A percentile compares a stretch with the other conserved stretches of the same genome.
Evolutionary conservation across 1,140 invertebrate genomes (phyloP).

Genomic region (Ostrea denselamellosa): DNA sequence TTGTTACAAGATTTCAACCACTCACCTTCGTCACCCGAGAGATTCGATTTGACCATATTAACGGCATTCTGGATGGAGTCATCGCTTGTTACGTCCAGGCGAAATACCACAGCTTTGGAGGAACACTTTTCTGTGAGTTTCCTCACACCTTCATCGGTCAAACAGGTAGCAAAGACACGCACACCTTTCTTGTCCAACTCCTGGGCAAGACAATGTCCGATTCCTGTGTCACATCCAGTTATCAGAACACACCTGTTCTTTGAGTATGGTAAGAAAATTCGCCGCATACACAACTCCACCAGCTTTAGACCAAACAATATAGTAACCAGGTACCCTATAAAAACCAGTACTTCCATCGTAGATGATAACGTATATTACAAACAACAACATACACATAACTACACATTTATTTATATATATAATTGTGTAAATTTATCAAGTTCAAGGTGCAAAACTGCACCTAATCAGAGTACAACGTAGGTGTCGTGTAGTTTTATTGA

Average conservation of each 20-base stretch:
- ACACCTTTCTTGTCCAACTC: conserved; percentile 75
- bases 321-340: neutral
- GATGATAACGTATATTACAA: neutral
- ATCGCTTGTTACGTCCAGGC: conserved; percentile 54
- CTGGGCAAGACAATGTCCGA: conserved; percentile 76
- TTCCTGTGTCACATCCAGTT: conserved; percentile 80
- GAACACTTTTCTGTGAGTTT: conserved; percentile 41
- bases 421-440: neutral
- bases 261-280: neutral
- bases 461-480: no score
- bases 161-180: conserved; percentile 78
- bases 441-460: neutral
- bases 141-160: conserved; percentile 54
- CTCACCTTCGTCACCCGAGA: conserved; percentile 37
- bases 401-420: neutral
- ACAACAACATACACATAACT: neutral
- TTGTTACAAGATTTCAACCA: neutral
- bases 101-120: conserved; percentile 31
- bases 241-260: conserved; percentile 72
- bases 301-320: neutral
- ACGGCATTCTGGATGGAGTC: conserved; percentile 48
- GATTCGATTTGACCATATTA: conserved; percentile 37
- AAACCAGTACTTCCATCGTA: neutral
- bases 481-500: no score
- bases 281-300: neutral